phyloP scores from a whole-genome alignment of 2,888 invertebrate species.

The Aspidapion aeneum region DNA sequence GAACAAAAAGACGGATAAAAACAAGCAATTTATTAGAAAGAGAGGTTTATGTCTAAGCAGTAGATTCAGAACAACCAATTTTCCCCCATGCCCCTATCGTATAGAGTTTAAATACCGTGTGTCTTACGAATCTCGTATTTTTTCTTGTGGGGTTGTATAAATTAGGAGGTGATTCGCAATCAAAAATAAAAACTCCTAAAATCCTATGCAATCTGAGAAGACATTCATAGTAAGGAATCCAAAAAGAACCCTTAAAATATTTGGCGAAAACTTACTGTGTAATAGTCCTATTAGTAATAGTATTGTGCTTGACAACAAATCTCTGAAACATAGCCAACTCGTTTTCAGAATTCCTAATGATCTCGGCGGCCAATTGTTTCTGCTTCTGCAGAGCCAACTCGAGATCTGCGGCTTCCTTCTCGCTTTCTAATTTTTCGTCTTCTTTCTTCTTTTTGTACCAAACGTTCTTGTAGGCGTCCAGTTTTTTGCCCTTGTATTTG shows the following conservation, averaged over 20 bases:
- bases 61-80: too few species aligned
- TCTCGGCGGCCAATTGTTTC: conserved; percentile 23
- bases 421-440: conserved; percentile 41
- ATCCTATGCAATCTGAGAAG: too few species aligned
- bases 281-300: conserved; percentile 69
- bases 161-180: too few species aligned
- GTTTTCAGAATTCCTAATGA: conserved; percentile 9
- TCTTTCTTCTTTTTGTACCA: conserved; percentile 67
- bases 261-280: conserved; percentile 61
- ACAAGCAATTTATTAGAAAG: too few species aligned
- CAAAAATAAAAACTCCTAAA: neutral
- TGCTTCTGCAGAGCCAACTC: conserved; percentile 33
- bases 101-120: too few species aligned
- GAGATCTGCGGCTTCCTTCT: conserved; percentile 32
- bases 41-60: too few species aligned
- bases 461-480: conserved; percentile 84
- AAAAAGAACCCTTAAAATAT: neutral
- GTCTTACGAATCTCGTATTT: too few species aligned
- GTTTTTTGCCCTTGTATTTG: conserved; percentile 80
- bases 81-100: too few species aligned
- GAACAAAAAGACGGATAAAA: too few species aligned
- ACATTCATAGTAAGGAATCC: neutral
- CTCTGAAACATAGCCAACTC: conserved; percentile 52
- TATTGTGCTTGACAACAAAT: conserved; percentile 71
- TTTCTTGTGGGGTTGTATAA: too few species aligned